Evolutionary conservation across 2,888 invertebrate species (phyloP).

Genomic region (Tricholauxania praeusta): DNA sequence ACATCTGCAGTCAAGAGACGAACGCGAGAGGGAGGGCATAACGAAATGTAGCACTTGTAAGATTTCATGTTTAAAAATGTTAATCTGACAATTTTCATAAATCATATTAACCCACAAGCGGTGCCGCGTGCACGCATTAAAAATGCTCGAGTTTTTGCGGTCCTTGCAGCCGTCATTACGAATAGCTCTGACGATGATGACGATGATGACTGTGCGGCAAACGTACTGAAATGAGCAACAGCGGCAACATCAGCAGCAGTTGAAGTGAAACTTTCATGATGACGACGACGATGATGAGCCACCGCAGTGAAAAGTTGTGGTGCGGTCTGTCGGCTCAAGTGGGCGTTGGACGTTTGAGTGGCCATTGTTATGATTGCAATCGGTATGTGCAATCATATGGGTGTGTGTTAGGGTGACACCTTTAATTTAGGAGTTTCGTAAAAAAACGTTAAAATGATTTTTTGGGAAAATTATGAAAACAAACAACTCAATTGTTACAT

Average conservation of each 20-base stretch:
- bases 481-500: no score
- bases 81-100: constrained; percentile 52
- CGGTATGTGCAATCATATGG: neutral
- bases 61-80: constrained; percentile 47
- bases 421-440: no score
- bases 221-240: neutral
- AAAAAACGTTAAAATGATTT: no score
- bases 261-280: no score
- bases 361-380: neutral
- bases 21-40: neutral
- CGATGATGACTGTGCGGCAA: neutral
- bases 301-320: no score
- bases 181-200: neutral
- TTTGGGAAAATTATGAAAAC: no score
- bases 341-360: constrained; percentile 1
- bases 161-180: neutral
- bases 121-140: constrained; percentile 13
- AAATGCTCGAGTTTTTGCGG: neutral
- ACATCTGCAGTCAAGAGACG: neutral
- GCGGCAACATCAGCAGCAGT: no score
- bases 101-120: constrained; percentile 50
- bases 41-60: constrained; percentile 1
- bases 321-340: no score
- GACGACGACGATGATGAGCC: no score
- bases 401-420: neutral